A percentile compares a stretch with the other conserved stretches of the same genome.
Evolutionary conservation across 2,113 vertebrate genomes (phyloP).

Genomic region (Bothrops jararaca): DNA sequence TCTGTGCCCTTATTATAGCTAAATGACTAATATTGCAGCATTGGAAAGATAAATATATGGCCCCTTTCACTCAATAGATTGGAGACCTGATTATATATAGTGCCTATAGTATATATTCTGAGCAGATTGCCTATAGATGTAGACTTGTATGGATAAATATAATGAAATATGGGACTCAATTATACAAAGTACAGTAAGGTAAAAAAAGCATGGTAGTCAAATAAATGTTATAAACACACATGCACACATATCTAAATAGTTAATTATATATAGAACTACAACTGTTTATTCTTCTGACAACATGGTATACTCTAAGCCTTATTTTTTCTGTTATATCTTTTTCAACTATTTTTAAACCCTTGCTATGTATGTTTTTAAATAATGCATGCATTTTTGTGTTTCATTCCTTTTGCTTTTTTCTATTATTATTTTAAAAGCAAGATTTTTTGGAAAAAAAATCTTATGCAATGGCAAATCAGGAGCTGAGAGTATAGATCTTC

Average conservation of each 20-base stretch:
- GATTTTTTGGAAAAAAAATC: too few species aligned
- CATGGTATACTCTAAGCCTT: too few species aligned
- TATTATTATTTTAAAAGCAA: too few species aligned
- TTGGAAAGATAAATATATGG: not conserved
- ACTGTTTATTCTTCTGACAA: too few species aligned
- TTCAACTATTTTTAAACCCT: too few species aligned
- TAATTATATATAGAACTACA: not conserved
- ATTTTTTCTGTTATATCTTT: too few species aligned
- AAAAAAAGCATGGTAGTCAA: not conserved
- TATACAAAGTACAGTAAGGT: not conserved
- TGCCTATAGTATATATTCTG: too few species aligned
- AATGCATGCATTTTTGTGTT: too few species aligned
- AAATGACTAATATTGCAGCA: not conserved
- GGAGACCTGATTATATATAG: not conserved
- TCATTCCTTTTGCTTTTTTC: too few species aligned
- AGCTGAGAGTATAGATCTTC: not conserved
- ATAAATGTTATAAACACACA: not conserved
- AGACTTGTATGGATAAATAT: not conserved
- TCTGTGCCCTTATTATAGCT: not conserved
- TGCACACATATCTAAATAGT: not conserved
- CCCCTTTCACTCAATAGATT: not conserved
- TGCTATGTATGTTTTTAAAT: too few species aligned
- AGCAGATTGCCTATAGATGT: not conserved
- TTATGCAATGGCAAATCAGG: too few species aligned
- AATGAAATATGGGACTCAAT: not conserved